Base-by-base conservation (phyloP, 2,888 invertebrate species). In the Drosophila mimica region DNA sequence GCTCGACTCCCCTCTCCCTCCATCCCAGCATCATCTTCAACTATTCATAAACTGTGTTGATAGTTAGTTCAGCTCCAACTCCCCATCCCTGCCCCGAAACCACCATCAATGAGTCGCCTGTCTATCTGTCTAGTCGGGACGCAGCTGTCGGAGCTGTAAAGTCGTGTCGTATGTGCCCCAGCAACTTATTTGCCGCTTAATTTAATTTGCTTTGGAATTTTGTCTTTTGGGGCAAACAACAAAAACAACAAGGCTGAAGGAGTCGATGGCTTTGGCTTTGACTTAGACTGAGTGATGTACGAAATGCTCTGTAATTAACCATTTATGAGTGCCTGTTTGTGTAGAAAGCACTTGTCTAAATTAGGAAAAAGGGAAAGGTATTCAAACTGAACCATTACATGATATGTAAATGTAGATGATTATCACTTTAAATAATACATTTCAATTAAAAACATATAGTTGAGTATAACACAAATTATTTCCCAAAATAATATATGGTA, bases 181-280 rank as follows among this genome's bases (percentile, higher is more conserved):
- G 87, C 88, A 89, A 89, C 86, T 86, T 86, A 84, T 90, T 89
- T 90, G 88, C 68, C 89, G 90, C 90, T 87, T 87, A 90, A 87
- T 87, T 90, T 87, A 84, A 87, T 87, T 87, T 87, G 88, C 76
- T 80, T 75, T 84, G 80, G 81, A 79, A 90, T 82, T 83, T 74
- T 59, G 81, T 88, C 80, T 63, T 79, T 66, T 68, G 67, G 76
- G 76, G 57, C 56, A 59, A 53, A 53, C 64, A 68, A 59, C 62
- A 48, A 51, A 59, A 57, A 28, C 25, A 43, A 64, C 60, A 48
- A 34, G 25, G 52, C 48, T 28, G 33, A 64, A 69, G 54, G 31
- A 54, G 34, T 36, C 56, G 36, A 64, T 56, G 36, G 62, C 66
- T 74, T 74, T 72, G 70, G 62, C 68, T 74, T 74, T 72, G 69